These are phyloP conservation scores for Eunapius fragilis DNA, from an alignment of 37 sponge, comb jelly and placozoan species.

Conservation along the genomic window DNA sequence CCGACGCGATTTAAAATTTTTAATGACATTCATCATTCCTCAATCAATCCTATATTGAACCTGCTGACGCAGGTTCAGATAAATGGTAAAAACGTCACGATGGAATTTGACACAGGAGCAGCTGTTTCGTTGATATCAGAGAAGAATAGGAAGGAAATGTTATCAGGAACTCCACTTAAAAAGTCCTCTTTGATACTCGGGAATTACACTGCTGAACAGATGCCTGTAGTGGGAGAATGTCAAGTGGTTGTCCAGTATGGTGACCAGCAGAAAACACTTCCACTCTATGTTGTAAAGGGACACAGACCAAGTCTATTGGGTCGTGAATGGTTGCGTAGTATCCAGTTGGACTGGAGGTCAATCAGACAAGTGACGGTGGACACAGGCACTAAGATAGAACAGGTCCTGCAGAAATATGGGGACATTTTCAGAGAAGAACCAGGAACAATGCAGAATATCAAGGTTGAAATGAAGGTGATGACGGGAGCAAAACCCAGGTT, in stretches of 20 bases:
- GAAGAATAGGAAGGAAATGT: no score
- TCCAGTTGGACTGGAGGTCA: slow-evolving; percentile 1
- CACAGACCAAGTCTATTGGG: neutral
- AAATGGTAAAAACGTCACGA: no score
- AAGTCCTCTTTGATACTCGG: no score
- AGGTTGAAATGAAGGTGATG: slow-evolving; percentile 15
- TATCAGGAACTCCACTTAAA: no score
- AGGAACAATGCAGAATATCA: neutral
- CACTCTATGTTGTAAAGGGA: neutral
- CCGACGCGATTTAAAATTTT: no score
- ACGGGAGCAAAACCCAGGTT: slow-evolving; percentile 23
- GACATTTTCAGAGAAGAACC: slow-evolving; percentile 10
- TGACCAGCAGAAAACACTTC: neutral
- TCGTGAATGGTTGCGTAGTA: neutral
- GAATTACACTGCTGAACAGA: neutral
- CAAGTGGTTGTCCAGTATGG: slow-evolving; percentile 7
- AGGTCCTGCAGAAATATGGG: neutral
- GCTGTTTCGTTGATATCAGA: no score
- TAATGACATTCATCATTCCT: no score
- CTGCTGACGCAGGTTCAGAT: no score
- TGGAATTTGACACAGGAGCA: no score
- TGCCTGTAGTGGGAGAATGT: neutral
- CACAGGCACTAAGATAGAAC: no score
- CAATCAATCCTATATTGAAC: no score
- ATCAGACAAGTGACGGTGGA: neutral